Evolutionary conservation across 2,888 invertebrate genomes (phyloP).

Genomic region (Tanypteryx hageni): DNA sequence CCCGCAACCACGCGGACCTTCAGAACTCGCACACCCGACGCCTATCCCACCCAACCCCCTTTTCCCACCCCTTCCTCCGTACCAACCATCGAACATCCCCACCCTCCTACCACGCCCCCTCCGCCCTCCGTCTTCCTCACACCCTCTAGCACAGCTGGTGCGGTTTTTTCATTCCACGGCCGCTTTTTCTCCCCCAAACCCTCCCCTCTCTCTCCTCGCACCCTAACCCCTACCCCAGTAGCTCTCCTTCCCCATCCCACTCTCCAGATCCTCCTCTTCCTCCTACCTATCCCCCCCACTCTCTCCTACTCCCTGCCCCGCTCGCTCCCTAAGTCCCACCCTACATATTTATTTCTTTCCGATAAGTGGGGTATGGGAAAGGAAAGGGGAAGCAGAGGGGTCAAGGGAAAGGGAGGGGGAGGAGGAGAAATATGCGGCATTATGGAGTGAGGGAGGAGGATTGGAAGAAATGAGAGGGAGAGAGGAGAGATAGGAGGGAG

Average conservation of each 20-base stretch:
- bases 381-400: neutral
- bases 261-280: too few relatives aligned
- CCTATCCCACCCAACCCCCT: neutral
- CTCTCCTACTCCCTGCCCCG: neutral
- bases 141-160: conserved; percentile 55
- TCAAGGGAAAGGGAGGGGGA: neutral
- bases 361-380: conserved; percentile 36
- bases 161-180: conserved; percentile 59
- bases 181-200: conserved; percentile 24
- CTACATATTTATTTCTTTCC: conserved; percentile 63
- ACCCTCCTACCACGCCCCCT: neutral
- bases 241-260: too few relatives aligned
- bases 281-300: too few relatives aligned
- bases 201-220: neutral
- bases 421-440: neutral
- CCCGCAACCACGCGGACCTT: neutral
- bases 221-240: neutral
- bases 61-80: neutral
- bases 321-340: neutral
- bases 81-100: neutral
- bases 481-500: neutral
- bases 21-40: neutral
- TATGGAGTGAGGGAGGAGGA: neutral
- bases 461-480: neutral
- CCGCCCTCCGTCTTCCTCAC: neutral